Evolutionary conservation across 2,113 vertebrate genomes (phyloP).

Genomic region (Chaetodon auriga): DNA sequence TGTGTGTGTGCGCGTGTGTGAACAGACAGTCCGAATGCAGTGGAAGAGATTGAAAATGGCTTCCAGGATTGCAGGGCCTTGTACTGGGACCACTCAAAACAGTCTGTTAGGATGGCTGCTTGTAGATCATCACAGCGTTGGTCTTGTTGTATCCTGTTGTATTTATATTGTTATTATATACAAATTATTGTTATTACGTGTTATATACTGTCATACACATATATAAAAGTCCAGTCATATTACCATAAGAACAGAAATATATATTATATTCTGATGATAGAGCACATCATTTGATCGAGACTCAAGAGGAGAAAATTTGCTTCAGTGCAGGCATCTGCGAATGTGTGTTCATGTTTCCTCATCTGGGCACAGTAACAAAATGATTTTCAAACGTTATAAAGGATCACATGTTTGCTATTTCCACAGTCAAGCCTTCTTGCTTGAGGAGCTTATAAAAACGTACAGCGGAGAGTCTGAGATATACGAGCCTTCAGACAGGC

Average conservation of each 20-base stretch:
- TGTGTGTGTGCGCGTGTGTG: no score
- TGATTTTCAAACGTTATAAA: background rate
- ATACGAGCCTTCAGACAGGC: background rate
- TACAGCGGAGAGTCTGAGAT: background rate
- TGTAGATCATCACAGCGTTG: no score
- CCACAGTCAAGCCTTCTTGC: background rate
- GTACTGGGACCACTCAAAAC: no score
- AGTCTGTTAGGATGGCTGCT: no score
- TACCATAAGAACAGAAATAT: background rate
- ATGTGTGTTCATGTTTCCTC: background rate
- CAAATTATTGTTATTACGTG: no score
- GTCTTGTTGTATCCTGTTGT: no score
- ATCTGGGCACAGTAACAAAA: background rate
- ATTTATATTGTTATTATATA: no score
- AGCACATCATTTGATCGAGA: background rate
- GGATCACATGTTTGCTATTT: background rate
- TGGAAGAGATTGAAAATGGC: no score
- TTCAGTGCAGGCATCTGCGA: background rate
- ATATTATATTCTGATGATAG: background rate
- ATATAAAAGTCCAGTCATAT: background rate
- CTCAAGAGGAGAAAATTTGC: background rate
- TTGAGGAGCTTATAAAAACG: background rate
- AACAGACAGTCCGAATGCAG: no score
- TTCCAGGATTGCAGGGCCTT: no score
- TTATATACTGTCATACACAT: no score